These are phyloP conservation scores for Pollicipes pollicipes DNA, from an alignment of 1,140 invertebrate genomes.

Conservation along the genomic window DNA sequence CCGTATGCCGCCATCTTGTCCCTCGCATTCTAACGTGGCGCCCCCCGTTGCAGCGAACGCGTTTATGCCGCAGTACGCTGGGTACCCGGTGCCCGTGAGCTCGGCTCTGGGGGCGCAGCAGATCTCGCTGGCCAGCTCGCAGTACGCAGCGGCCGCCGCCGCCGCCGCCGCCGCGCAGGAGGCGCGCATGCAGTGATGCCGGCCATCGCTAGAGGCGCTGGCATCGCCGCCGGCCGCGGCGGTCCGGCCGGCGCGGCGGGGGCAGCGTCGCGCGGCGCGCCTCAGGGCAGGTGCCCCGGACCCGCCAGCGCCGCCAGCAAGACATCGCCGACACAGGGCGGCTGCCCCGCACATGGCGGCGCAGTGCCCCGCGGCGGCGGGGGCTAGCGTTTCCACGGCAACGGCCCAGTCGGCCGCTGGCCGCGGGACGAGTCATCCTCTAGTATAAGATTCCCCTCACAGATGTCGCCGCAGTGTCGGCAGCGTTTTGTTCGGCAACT, in stretches of 20 bases:
- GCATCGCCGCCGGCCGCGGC: neutral
- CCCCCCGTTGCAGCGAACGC: neutral
- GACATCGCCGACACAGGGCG: too few species aligned
- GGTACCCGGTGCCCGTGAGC: neutral
- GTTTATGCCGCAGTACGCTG: neutral
- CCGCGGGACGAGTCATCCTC: neutral
- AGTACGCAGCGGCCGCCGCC: neutral
- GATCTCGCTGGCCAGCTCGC: neutral
- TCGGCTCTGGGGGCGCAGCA: neutral
- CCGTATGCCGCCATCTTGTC: neutral
- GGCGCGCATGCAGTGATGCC: neutral
- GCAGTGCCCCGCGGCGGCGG: too few species aligned
- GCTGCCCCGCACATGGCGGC: too few species aligned
- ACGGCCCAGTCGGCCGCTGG: neutral
- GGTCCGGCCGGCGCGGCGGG: too few species aligned
- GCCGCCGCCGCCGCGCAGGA: neutral
- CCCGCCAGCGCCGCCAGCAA: too few species aligned
- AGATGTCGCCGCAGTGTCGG: neutral
- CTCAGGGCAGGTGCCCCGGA: too few species aligned
- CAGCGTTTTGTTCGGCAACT: neutral
- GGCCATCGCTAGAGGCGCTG: neutral
- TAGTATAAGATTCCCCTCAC: neutral
- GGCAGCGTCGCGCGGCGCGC: too few species aligned
- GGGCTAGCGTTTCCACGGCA: neutral
- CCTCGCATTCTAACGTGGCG: neutral